Evolutionary conservation across 1,140 invertebrate genomes (phyloP), one percentile per base, ranked within the genome.

Genomic region (Scaptomyza graminum): DNA sequence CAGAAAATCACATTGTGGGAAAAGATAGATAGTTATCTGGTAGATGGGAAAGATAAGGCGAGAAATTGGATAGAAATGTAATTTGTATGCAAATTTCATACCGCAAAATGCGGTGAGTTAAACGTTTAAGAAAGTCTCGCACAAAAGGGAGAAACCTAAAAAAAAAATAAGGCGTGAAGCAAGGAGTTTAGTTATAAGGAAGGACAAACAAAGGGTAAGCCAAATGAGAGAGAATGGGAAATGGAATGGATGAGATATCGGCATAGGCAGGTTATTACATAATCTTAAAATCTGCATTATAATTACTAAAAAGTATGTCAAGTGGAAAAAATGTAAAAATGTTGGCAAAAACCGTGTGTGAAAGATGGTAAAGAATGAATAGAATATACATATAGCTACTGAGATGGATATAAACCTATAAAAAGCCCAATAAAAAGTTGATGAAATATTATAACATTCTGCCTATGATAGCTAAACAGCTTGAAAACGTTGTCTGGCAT

Each of bases 101-200:
- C 22, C n/a, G 4, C 18, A 25, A 50, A 34, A 16, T 44, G 11
- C n/a, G 28, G 41, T 8, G 25, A 8, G 13, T 46, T 31, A 46
- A 57, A 57, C 41, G 25, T 46, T 57, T 25, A 28, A 46, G 25
- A 57, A 57, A 15, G 37, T 41, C 37, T 41, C 4, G 37, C 37
- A n/a, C 12, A 41, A 13, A 22, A 12, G n/a, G 12, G 11, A 12
- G 9, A 3, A 28, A 31, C 28, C 28, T 31, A 0, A 22, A 47
- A 47, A 22, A 22, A 22, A 18, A 18, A 3, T n/a, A n/a, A n/a
- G n/a, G n/a, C 3, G 3, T 18, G 18, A 18, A 22, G 18, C 1
- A 22, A 22, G 18, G 1, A 22, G 18, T 22, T 22, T 22, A 22
- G 18, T 22, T 22, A 22, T 3, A 22, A 3, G 18, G 18, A 22